Percentiles rank a stretch among this genome's conserved stretches.
Evolutionary conservation across 2,888 invertebrate genomes (phyloP).

Genomic region (Myathropa florea): DNA sequence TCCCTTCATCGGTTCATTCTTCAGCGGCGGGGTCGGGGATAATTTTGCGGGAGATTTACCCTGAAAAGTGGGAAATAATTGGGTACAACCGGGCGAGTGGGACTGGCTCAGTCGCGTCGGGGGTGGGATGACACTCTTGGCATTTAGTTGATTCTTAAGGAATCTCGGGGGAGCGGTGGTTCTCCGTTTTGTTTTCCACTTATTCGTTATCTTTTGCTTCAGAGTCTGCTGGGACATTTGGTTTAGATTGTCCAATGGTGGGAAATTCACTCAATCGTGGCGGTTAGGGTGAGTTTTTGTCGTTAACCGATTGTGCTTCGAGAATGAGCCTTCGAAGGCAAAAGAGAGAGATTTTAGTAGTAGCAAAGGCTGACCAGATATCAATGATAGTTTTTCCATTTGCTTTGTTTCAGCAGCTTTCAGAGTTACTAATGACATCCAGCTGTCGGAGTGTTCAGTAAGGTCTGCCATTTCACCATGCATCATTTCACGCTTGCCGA

Average conservation of each 20-base stretch:
- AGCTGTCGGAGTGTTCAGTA: too few relatives aligned
- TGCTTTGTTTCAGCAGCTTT: too few relatives aligned
- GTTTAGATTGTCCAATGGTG: not conserved
- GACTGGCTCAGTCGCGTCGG: not conserved
- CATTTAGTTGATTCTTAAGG: slow-evolving; percentile 35
- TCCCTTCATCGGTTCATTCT: slow-evolving; percentile 29
- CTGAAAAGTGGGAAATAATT: slow-evolving; percentile 66
- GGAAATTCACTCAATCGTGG: not conserved
- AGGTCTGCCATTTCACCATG: too few relatives aligned
- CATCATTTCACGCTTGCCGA: too few relatives aligned
- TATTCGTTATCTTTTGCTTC: slow-evolving; percentile 2
- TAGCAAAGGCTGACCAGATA: too few relatives aligned
- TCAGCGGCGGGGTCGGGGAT: slow-evolving; percentile 28
- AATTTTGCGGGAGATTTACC: slow-evolving; percentile 69
- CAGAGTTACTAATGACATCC: too few relatives aligned
- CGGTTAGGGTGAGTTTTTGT: too few relatives aligned
- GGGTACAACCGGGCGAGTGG: slow-evolving; percentile 42
- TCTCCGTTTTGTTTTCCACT: slow-evolving; percentile 14
- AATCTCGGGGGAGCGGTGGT: slow-evolving; percentile 12
- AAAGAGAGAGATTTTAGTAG: too few relatives aligned
- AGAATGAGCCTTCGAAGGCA: too few relatives aligned
- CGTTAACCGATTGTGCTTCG: too few relatives aligned
- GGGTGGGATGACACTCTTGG: not conserved
- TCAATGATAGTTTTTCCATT: too few relatives aligned
- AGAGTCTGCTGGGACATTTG: not conserved